A percentile compares a stretch with the other conserved stretches of the same genome.
phyloP scores from a whole-genome alignment of 2,113 vertebrate species.

The Sylvia atricapilla region DNA sequence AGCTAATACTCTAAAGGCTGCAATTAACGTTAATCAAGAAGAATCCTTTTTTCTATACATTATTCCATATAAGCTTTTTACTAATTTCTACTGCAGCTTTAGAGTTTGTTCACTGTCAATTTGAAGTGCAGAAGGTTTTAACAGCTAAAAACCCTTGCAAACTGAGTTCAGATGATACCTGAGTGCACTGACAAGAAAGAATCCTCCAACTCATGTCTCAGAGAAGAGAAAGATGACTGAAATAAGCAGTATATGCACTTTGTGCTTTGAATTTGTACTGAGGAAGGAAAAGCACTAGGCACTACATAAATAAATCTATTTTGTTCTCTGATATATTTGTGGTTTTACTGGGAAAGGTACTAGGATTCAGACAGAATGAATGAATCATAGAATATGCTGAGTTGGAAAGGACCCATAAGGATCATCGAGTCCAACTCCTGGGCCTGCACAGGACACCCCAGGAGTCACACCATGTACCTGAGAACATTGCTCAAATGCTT shows the following conservation, averaged over 20 bases:
- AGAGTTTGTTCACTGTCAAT: background rate
- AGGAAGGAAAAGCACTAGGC: background rate
- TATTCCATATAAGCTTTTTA: background rate
- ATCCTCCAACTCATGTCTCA: background rate
- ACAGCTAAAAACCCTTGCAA: background rate
- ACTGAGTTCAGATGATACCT: background rate
- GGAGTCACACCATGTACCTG: background rate
- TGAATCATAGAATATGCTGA: background rate
- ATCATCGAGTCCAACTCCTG: accelerated
- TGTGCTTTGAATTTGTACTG: background rate
- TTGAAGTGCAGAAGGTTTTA: background rate
- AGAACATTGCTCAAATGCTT: background rate
- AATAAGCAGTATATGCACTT: background rate
- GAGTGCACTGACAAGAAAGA: background rate
- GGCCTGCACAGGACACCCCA: too few species aligned
- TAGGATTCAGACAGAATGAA: background rate
- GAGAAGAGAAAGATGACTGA: background rate
- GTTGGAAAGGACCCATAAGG: background rate
- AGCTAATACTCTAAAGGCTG: background rate
- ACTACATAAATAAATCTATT: background rate
- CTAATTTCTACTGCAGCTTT: background rate
- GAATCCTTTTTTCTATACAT: background rate
- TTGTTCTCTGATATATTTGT: background rate
- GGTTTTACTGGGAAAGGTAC: background rate
- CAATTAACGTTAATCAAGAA: background rate